These are phyloP conservation scores for Calyptomena viridis DNA, from an alignment of 2,113 vertebrate genomes.

Conservation along the genomic window DNA sequence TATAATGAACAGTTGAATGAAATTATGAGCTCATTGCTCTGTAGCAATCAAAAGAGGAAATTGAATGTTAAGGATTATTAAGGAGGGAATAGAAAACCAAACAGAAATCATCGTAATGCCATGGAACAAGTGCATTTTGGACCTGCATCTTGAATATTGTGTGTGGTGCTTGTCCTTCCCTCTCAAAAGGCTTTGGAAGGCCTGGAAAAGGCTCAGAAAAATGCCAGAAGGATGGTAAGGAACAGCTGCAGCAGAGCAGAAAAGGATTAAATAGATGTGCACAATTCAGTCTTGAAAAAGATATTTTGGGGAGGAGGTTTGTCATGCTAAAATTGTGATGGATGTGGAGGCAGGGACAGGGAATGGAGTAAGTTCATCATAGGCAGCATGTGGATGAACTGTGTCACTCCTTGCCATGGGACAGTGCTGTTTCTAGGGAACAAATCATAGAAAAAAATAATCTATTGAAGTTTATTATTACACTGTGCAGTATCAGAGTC, in stretches of 20 bases:
- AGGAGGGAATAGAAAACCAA: conserved; percentile 50
- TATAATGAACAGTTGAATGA: conserved; percentile 49
- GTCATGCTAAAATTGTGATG: neutral
- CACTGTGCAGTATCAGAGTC: neutral
- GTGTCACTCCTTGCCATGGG: neutral
- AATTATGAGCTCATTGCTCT: conserved; percentile 45
- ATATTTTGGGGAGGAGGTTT: neutral
- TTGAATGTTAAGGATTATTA: conserved; percentile 54
- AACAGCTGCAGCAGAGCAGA: neutral
- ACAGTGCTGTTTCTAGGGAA: neutral
- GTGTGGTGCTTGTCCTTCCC: neutral
- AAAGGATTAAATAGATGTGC: neutral
- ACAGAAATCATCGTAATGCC: neutral
- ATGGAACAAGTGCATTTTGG: neutral
- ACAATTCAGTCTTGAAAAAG: neutral
- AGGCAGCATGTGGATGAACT: neutral
- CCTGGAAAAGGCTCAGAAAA: neutral
- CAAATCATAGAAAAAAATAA: neutral
- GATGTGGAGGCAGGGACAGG: neutral
- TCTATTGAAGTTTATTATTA: neutral
- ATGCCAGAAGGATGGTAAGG: neutral
- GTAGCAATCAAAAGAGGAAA: conserved; percentile 45
- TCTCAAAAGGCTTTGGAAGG: neutral
- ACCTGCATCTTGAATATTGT: neutral
- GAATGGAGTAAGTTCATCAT: neutral